phyloP scores from a whole-genome alignment of 1,140 invertebrate genomes.

The Drosophila saltans region DNA sequence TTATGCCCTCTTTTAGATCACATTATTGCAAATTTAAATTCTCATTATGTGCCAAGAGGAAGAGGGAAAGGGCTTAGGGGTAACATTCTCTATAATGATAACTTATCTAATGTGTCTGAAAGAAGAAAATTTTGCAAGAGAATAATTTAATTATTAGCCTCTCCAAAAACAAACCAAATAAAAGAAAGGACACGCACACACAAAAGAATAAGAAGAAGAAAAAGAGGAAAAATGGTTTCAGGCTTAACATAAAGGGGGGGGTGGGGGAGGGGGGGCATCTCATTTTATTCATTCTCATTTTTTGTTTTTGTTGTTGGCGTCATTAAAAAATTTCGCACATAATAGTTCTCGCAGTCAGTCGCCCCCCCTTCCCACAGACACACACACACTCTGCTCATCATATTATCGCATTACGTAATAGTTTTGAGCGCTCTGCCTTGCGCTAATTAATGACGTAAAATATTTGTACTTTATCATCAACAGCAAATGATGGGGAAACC shows the following conservation, averaged over 20 bases:
- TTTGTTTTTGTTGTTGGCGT: conserved; percentile 29
- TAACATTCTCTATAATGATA: conserved; percentile 39
- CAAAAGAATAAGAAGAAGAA: neutral
- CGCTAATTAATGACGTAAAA: conserved; percentile 79
- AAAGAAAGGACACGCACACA: neutral
- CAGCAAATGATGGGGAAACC: conserved; percentile 9
- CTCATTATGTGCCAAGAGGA: conserved; percentile 56
- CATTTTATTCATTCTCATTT: conserved; percentile 35
- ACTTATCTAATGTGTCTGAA: conserved; percentile 50
- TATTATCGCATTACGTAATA: conserved; percentile 75
- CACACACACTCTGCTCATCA: neutral
- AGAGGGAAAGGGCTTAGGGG: neutral
- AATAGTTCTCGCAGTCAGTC: conserved; percentile 39
- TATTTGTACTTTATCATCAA: conserved; percentile 72
- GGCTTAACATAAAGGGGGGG: neutral
- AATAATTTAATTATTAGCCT: conserved; percentile 74
- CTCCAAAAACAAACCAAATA: conserved; percentile 33
- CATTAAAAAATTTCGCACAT: conserved; percentile 73
- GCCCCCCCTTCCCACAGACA: too few species aligned
- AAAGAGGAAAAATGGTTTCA: neutral
- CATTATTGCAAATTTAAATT: conserved; percentile 78
- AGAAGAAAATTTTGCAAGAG: conserved; percentile 62
- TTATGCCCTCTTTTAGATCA: conserved; percentile 30
- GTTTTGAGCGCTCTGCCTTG: conserved; percentile 58
- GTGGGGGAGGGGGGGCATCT: neutral